phyloP scores from a whole-genome alignment of 2,888 invertebrate genomes.

The Lithodes maja region DNA sequence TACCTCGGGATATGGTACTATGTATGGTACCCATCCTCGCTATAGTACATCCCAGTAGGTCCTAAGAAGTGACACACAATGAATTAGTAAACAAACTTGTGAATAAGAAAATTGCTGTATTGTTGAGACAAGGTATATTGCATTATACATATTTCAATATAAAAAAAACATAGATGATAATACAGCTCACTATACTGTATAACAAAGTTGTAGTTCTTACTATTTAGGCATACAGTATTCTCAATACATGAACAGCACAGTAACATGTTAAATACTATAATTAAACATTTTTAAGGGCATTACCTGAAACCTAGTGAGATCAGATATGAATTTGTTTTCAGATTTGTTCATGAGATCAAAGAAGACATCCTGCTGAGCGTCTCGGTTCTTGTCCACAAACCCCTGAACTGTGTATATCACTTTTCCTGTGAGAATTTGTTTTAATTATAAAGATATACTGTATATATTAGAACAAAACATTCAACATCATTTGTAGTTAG shows the following conservation, averaged over 20 bases:
- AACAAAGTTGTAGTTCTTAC: too few species aligned
- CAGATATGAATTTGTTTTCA: constrained; percentile 87
- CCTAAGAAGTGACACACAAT: constrained; percentile 75
- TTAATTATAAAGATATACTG: background rate
- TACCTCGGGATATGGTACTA: constrained; percentile 84
- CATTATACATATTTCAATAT: too few species aligned
- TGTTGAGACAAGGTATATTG: too few species aligned
- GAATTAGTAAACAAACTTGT: too few species aligned
- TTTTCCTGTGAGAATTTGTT: constrained; percentile 46
- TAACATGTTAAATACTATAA: too few species aligned
- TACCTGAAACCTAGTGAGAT: constrained; percentile 83
- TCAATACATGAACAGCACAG: too few species aligned
- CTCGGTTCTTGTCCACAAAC: constrained; percentile 93
- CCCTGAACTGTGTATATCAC: constrained; percentile 85
- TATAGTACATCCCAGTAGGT: constrained; percentile 76
- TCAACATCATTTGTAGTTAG: too few species aligned
- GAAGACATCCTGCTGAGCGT: constrained; percentile 94
- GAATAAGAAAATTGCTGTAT: too few species aligned
- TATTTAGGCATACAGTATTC: too few species aligned
- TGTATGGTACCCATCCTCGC: constrained; percentile 74
- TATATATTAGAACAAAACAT: too few species aligned
- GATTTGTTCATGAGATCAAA: constrained; percentile 92
- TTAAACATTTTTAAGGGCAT: background rate
- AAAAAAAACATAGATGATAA: too few species aligned
- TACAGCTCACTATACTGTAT: too few species aligned